Evolutionary conservation across 1,140 invertebrate species (phyloP).

Genomic region (Meloidogyne hapla): DNA sequence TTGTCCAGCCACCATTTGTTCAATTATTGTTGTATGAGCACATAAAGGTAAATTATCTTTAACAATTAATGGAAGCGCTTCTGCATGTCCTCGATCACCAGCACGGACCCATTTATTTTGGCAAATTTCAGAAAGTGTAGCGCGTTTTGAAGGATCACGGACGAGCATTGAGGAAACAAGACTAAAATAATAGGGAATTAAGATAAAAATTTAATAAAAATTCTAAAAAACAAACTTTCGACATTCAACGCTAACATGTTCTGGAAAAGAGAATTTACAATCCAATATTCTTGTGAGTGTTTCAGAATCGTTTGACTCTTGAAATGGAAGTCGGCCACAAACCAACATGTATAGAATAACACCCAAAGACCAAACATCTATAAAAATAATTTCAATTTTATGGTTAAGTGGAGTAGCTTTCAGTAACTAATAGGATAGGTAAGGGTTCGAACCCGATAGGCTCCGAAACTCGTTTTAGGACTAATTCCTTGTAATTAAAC

Average conservation of each 20-base stretch:
- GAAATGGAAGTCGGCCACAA: conserved; percentile 91
- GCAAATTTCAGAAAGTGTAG: conserved; percentile 82
- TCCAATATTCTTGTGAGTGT: conserved; percentile 99
- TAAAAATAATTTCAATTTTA: conserved; percentile 30
- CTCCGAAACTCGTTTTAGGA: too few species aligned
- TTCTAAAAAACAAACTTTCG: conserved; percentile 70
- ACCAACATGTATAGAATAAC: conserved; percentile 98
- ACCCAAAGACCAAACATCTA: conserved; percentile 95
- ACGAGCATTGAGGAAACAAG: conserved; percentile 88
- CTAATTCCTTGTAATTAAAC: too few species aligned
- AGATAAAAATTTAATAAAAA: background rate
- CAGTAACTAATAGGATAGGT: too few species aligned
- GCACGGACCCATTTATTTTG: conserved; percentile 41
- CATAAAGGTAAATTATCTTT: conserved; percentile 82
- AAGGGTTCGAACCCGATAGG: too few species aligned
- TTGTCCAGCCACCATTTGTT: conserved; percentile 79
- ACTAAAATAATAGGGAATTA: conserved; percentile 66
- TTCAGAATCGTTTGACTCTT: conserved; percentile 98
- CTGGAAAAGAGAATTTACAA: conserved; percentile 91
- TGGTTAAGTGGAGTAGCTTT: too few species aligned
- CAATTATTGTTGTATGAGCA: conserved; percentile 84
- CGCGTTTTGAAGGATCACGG: conserved; percentile 83
- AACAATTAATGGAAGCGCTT: conserved; percentile 77
- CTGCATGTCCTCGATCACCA: conserved; percentile 68
- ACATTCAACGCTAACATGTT: conserved; percentile 82